These are phyloP conservation scores for Pseudomyrmex cubaensis DNA, from an alignment of 1,140 invertebrate genomes.

Conservation along the genomic window DNA sequence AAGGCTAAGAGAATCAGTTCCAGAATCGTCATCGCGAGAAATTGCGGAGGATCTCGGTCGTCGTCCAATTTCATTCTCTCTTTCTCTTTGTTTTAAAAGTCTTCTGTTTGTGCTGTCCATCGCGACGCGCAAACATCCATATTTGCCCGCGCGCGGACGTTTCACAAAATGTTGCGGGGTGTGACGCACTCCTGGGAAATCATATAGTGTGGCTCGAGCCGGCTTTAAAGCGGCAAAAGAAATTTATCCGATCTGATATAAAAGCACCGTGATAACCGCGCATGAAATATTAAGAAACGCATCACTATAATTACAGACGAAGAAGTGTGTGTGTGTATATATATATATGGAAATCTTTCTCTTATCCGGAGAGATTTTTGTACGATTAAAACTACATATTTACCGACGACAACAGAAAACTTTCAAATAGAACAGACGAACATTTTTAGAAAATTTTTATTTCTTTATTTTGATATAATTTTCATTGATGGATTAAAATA, in stretches of 20 bases:
- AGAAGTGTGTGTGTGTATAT: background rate
- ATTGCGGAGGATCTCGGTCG: background rate
- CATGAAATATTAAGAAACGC: slow-evolving; percentile 60
- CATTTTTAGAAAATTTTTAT: background rate
- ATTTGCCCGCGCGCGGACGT: slow-evolving; percentile 64
- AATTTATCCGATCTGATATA: slow-evolving; percentile 71
- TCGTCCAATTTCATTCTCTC: slow-evolving; percentile 8
- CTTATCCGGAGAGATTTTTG: no score
- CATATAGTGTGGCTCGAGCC: slow-evolving; percentile 54
- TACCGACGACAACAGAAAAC: no score
- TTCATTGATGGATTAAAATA: background rate
- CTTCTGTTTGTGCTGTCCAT: slow-evolving; percentile 50
- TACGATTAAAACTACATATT: background rate
- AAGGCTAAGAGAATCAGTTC: slow-evolving; percentile 14
- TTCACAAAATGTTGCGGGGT: slow-evolving; percentile 65
- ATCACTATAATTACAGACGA: slow-evolving; percentile 4
- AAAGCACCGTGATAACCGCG: slow-evolving; percentile 62
- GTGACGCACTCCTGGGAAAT: slow-evolving; percentile 68
- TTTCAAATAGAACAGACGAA: no score
- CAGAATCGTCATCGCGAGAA: slow-evolving; percentile 24
- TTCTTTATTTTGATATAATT: background rate
- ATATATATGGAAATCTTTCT: background rate
- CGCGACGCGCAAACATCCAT: slow-evolving; percentile 51
- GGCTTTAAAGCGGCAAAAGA: slow-evolving; percentile 29
- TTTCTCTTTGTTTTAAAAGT: background rate